Evolutionary conservation across 92 coral and sea anemone genomes (phyloP), one percentile per base, ranked within the genome.

Genomic region (Actinostola sp.): DNA sequence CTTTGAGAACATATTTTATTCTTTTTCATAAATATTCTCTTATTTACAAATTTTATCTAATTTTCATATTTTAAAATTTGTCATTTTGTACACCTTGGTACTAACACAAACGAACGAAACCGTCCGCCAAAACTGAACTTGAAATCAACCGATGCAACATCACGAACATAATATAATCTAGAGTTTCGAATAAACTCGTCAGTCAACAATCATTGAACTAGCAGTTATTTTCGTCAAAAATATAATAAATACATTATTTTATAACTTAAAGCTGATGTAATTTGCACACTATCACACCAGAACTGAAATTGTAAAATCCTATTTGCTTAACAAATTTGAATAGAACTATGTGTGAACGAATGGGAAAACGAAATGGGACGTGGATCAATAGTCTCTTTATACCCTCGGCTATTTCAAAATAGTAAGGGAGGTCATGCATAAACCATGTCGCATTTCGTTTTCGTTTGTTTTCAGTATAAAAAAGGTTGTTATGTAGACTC

Each of bases 11-110:
- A 68, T 31, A 44, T 66, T 20, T 42, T 11, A 55, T 45, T 44
- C 66, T 39, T 32, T 51, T 68, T 68, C 31, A 68, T 68, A 68
- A 68, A 68, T 68, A 68, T 68, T 35, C 45, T 68, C 61, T 51
- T 34, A 50, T 32, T 52, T 68, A 68, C 74, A 68, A 50, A 57
- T 57, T 27, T 29, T 27, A 29, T 57, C 63, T 57, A 1, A 27
- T 57, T 57, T 26, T 27, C 16, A 32, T 20, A 68, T 51, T 48
- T 36, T 27, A 64, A 33, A 19, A 55, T 64, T 39, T 49, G 20
- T 45, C 4, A 21, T 12, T 5, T 27, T 57, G 21, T 57, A 57
- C 63, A 57, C 1, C 39, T 57, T 27, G 36, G 11, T 27, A 14
- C 23, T 14, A 57, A 12, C 63, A 57, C 38, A 57, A 27, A n/a